Conservation (phyloP, 2,113 vertebrate species). For the Leuciscus idus region DNA sequence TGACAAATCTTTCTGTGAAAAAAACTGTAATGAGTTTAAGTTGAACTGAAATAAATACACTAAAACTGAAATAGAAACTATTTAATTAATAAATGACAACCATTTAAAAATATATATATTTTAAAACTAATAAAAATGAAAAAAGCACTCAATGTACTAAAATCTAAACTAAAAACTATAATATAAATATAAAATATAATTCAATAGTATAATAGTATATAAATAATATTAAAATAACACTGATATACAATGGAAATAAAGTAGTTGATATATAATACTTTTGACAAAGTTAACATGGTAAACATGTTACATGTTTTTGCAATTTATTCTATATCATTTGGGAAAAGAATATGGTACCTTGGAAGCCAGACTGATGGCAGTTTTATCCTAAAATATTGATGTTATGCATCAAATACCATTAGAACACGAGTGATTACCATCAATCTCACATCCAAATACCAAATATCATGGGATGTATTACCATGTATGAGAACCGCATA, state of each 20-base stretch:
- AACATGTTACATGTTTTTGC: too few species aligned
- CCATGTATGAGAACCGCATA: not conserved
- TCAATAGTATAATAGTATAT: not conserved
- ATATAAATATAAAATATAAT: not conserved
- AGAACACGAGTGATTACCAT: not conserved
- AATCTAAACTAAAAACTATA: not conserved
- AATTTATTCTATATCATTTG: not conserved
- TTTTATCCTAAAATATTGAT: not conserved
- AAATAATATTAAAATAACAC: not conserved
- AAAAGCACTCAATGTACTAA: not conserved
- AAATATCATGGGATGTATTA: not conserved
- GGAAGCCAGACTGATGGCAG: not conserved
- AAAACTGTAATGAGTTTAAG: not conserved
- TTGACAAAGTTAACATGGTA: not conserved
- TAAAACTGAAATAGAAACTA: not conserved
- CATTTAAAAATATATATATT: not conserved
- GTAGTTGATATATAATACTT: too few species aligned
- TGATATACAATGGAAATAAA: not conserved
- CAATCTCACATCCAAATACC: not conserved
- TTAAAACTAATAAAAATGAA: not conserved
- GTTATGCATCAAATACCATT: not conserved
- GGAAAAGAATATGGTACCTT: not conserved
- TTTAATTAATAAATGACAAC: not conserved
- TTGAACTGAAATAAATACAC: not conserved
- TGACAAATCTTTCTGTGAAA: not conserved